A percentile compares a stretch with the other conserved stretches of the same genome.
Evolutionary conservation across 2,888 invertebrate genomes (phyloP).

Genomic region (Cryptophagus acutangulus): DNA sequence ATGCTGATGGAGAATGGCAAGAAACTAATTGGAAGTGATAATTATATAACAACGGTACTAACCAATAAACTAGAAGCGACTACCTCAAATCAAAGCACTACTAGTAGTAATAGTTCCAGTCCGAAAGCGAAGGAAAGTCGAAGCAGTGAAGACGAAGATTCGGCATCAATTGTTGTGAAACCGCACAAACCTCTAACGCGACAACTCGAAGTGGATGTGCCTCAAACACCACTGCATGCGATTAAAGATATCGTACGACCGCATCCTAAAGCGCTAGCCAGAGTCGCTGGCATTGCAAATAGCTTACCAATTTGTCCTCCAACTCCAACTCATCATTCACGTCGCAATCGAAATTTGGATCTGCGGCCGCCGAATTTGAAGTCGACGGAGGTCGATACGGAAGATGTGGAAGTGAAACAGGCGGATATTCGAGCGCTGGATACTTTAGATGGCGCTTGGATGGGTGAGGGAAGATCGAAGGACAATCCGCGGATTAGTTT

Average conservation of each 20-base stretch:
- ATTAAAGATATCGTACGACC: constrained; percentile 48
- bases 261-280: constrained; percentile 59
- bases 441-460: constrained; percentile 33
- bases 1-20: constrained; percentile 54
- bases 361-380: constrained; percentile 52
- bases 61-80: constrained; percentile 44
- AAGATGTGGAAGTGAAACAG: constrained; percentile 42
- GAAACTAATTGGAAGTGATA: constrained; percentile 66
- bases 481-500: constrained; percentile 52
- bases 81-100: constrained; percentile 41
- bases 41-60: constrained; percentile 65
- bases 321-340: constrained; percentile 81
- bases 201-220: constrained; percentile 34
- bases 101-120: constrained; percentile 42
- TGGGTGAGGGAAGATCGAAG: constrained; percentile 20
- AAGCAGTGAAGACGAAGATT: constrained; percentile 15
- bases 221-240: constrained; percentile 31
- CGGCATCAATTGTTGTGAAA: constrained; percentile 43
- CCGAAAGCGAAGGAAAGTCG: constrained; percentile 40
- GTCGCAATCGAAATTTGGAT: constrained; percentile 55
- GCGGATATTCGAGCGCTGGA: constrained; percentile 45
- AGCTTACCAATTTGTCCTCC: constrained; percentile 70
- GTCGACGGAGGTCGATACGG: constrained; percentile 28
- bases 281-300: constrained; percentile 48
- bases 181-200: constrained; percentile 67